Evolutionary conservation across 1,140 invertebrate species (phyloP), one percentile per base, ranked within the genome.

Genomic region (Ceratoteleas bidentatus): DNA sequence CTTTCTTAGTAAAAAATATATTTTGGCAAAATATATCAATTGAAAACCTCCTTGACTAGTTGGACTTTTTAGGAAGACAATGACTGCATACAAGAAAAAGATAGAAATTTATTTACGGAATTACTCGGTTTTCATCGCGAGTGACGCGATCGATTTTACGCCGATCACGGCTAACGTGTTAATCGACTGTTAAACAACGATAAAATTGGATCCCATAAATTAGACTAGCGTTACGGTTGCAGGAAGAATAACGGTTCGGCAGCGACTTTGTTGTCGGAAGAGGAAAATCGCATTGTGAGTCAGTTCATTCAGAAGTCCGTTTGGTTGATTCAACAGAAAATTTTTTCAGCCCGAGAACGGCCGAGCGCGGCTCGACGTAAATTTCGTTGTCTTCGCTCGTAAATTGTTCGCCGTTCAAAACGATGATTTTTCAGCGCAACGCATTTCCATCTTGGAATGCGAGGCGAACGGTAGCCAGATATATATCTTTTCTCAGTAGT

Each of bases 211-310:
- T 0, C 13, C 3, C 24, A 11, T 15, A 11, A n/a, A 53, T 33
- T 33, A 53, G 7, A 8, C 3, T n/a, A n/a, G 16, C 13, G 2
- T 16, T 15, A 50, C 49, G 16, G 14, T 6, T 50, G 16, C 57
- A 50, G 56, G 40, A 53, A 53, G 52, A 62, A 61, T 47, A 72
- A 62, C 36, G 57, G 57, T 62, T 52, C 49, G 32, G 38, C 57
- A 72, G 43, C 57, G 54, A 62, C 32, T n/a, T 24, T 2, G 3
- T 54, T 54, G 68, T 61, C 57, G 68, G 70, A 57, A 49, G 61
- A 65, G 50, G 60, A 74, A 74, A 57, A 74, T 64, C 52, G 53
- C 61, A 65, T 64, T 74, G 70, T 74, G 70, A 74, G 14, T 74
- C 70, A 74, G 38, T 58, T 65, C 70, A 74, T 74, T 64, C 47